phyloP scores from a whole-genome alignment of 2,113 vertebrate species.

The Gambusia affinis region DNA sequence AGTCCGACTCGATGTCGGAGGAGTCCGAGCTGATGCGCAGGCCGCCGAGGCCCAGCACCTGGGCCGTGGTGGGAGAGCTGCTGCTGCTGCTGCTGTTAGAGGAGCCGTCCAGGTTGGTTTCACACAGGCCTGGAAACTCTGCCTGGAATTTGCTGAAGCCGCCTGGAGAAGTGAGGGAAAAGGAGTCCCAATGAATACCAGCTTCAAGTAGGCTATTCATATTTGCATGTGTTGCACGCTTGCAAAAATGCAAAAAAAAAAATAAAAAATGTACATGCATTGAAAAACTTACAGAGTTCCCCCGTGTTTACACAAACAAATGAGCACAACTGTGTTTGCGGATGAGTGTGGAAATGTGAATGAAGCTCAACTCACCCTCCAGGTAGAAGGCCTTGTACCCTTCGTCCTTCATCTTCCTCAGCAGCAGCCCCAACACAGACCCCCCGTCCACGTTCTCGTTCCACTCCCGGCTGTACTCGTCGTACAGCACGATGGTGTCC shows the following conservation, averaged over 20 bases:
- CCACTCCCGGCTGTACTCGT: conserved; percentile 92
- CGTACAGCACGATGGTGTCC: conserved; percentile 92
- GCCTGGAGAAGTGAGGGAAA: conserved; percentile 74
- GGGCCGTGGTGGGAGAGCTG: conserved; percentile 82
- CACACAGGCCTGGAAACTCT: conserved; percentile 88
- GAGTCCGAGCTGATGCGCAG: conserved; percentile 96
- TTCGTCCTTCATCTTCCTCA: conserved; percentile 93
- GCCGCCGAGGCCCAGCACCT: conserved; percentile 91
- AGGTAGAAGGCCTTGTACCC: conserved; percentile 92
- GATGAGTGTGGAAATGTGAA: conserved; percentile 29
- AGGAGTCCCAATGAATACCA: neutral
- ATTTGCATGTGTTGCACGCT: too few relatives aligned
- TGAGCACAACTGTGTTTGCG: neutral
- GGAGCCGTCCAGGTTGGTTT: conserved; percentile 91
- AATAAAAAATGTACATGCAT: too few relatives aligned
- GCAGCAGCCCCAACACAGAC: conserved; percentile 89
- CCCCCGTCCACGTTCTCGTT: conserved; percentile 92
- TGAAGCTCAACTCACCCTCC: conserved; percentile 84
- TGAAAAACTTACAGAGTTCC: too few relatives aligned
- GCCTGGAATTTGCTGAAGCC: conserved; percentile 96
- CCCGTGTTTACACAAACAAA: too few relatives aligned
- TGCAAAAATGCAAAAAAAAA: too few relatives aligned
- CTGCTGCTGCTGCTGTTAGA: conserved; percentile 77
- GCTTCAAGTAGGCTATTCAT: too few relatives aligned
- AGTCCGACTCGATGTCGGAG: conserved; percentile 95